phyloP scores from a whole-genome alignment of 2,113 vertebrate genomes.

The Microcebus ravelobensis region DNA sequence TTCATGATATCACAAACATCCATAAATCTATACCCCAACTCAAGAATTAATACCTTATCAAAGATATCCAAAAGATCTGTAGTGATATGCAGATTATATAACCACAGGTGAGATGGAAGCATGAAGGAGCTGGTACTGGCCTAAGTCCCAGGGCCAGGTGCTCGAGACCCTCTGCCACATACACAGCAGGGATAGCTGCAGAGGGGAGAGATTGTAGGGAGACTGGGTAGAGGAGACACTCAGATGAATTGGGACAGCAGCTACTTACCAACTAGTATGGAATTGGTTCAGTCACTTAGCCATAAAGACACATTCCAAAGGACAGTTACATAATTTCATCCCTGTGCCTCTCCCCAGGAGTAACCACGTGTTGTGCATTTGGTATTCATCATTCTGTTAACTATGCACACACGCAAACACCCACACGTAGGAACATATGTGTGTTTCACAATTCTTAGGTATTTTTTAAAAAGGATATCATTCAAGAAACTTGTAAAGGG shows the following conservation, averaged over 20 bases:
- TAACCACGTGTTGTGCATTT: not conserved
- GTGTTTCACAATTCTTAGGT: not conserved
- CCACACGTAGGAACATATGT: not conserved
- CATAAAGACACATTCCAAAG: not conserved
- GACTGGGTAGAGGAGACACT: not conserved
- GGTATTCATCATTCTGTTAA: not conserved
- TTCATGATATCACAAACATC: not conserved
- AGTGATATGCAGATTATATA: not conserved
- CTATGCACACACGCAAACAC: not conserved
- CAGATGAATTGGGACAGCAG: not conserved
- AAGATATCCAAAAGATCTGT: not conserved
- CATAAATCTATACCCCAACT: not conserved
- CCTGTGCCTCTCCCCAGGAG: not conserved
- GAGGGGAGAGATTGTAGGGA: fast-evolving
- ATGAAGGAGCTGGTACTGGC: not conserved
- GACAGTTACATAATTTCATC: too few species aligned
- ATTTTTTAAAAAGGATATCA: not conserved
- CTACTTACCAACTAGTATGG: not conserved
- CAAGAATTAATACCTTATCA: not conserved
- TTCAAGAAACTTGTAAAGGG: not conserved
- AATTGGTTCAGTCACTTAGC: not conserved
- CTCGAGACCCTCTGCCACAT: not conserved
- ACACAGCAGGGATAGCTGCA: not conserved
- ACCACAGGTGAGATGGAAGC: not conserved
- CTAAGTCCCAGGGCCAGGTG: not conserved